Evolutionary conservation across 2,797 vertebrate species (phyloP).

Genomic region (Amphiprion clarkii): DNA sequence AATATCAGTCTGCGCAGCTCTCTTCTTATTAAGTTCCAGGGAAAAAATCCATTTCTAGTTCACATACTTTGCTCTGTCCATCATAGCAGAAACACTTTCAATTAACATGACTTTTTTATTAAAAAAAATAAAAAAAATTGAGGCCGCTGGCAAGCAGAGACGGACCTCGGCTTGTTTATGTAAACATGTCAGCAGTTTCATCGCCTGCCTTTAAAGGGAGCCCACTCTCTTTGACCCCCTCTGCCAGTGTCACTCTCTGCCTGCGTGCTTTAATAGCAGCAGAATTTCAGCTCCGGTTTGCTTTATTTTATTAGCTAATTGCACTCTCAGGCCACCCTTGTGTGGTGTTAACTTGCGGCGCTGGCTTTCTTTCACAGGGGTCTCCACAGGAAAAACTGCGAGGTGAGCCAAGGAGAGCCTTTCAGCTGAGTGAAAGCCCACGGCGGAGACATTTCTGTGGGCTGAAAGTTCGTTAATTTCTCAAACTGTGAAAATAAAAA

Average conservation of each 20-base stretch:
- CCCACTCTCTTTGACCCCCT: constrained; percentile 60
- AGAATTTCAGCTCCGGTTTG: constrained; percentile 55
- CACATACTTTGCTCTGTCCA: constrained; percentile 46
- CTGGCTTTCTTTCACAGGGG: constrained; percentile 38
- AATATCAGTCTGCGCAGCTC: constrained; percentile 62
- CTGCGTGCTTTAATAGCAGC: constrained; percentile 32
- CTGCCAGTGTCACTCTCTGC: constrained; percentile 12
- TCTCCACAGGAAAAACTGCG: constrained; percentile 36
- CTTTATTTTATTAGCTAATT: constrained; percentile 73
- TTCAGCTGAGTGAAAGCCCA: constrained; percentile 41
- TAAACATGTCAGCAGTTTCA: constrained; percentile 52
- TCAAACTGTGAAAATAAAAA: constrained; percentile 39
- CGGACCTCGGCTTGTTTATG: constrained; percentile 53
- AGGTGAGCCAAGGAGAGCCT: constrained; percentile 45
- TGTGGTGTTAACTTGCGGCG: constrained; percentile 43
- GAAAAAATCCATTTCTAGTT: constrained; percentile 51
- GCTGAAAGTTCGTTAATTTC: constrained; percentile 64
- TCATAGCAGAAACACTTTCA: constrained; percentile 67
- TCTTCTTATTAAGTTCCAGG: constrained; percentile 59
- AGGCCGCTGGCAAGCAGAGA: constrained; percentile 34
- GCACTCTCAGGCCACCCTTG: constrained; percentile 57
- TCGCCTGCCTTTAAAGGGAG: constrained; percentile 40
- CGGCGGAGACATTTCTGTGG: constrained; percentile 52
- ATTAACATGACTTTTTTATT: constrained; percentile 50
- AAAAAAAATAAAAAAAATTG: constrained; percentile 35